These are phyloP conservation scores for Bombus impatiens DNA, from an alignment of 1,140 invertebrate species.

Conservation along the genomic window DNA sequence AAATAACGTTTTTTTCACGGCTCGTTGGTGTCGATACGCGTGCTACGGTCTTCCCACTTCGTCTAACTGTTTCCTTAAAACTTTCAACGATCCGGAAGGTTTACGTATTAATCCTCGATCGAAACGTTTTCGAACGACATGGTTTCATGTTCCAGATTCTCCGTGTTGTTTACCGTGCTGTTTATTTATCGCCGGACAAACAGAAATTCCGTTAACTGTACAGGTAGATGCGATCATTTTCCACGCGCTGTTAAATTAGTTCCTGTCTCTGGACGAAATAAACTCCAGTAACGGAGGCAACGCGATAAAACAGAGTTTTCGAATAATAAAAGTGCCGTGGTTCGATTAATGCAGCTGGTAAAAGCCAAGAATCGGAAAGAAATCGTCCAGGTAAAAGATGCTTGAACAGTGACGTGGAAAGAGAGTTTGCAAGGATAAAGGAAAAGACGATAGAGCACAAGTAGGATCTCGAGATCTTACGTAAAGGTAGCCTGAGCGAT, in stretches of 20 bases:
- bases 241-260: not conserved
- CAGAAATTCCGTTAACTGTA: not conserved
- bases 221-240: not conserved
- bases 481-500: not conserved
- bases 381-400: not conserved
- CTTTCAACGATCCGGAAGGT: no score
- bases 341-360: not conserved
- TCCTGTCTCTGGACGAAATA: not conserved
- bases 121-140: no score
- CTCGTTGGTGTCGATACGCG: no score
- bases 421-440: no score
- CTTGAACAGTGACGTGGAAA: not conserved
- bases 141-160: not conserved
- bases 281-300: no score
- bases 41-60: no score
- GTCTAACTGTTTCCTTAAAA: no score
- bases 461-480: conserved; percentile 11
- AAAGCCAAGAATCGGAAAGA: not conserved
- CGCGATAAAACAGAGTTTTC: no score
- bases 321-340: no score
- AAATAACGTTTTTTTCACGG: no score
- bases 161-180: not conserved
- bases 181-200: not conserved
- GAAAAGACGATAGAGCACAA: not conserved
- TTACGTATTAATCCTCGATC: no score